Evolutionary conservation across 1,140 invertebrate genomes (phyloP).

Genomic region (Drosophila quadrilineata): DNA sequence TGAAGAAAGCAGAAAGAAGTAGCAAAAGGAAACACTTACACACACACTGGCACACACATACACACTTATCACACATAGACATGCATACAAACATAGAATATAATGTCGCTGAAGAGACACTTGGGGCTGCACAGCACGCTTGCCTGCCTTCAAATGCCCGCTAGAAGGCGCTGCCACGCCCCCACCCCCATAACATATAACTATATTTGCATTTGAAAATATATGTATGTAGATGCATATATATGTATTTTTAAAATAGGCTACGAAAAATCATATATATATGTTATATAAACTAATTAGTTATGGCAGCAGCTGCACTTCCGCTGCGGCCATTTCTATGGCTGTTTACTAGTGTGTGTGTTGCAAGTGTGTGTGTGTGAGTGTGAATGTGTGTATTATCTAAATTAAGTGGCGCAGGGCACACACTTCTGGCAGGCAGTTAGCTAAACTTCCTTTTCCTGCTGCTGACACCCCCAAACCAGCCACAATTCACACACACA

Average conservation of each 20-base stretch:
- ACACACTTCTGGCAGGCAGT: constrained; percentile 36
- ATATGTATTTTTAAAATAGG: constrained; percentile 56
- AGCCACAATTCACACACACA: constrained; percentile 12
- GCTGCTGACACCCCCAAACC: constrained; percentile 20
- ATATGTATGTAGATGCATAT: constrained; percentile 4
- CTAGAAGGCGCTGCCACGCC: constrained; percentile 14
- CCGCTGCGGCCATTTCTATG: constrained; percentile 50
- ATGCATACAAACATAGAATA: constrained; percentile 16
- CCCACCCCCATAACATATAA: constrained; percentile 6
- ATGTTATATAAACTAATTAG: constrained; percentile 76
- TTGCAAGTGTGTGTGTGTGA: constrained; percentile 16
- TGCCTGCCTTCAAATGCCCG: constrained; percentile 41
- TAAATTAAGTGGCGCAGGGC: constrained; percentile 69
- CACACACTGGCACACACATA: neutral
- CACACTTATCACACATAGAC: constrained; percentile 8
- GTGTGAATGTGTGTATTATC: constrained; percentile 54
- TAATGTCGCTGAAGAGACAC: neutral
- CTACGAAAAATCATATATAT: too few relatives aligned
- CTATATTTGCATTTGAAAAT: too few relatives aligned
- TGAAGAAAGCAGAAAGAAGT: constrained; percentile 52
- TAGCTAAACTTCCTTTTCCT: constrained; percentile 72
- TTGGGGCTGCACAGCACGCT: constrained; percentile 35
- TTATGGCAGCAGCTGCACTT: constrained; percentile 53
- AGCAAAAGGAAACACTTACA: constrained; percentile 50
- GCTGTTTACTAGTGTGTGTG: neutral